These are phyloP conservation scores for Atractosteus spatula DNA, from an alignment of 2,113 vertebrate species.

Conservation along the genomic window DNA sequence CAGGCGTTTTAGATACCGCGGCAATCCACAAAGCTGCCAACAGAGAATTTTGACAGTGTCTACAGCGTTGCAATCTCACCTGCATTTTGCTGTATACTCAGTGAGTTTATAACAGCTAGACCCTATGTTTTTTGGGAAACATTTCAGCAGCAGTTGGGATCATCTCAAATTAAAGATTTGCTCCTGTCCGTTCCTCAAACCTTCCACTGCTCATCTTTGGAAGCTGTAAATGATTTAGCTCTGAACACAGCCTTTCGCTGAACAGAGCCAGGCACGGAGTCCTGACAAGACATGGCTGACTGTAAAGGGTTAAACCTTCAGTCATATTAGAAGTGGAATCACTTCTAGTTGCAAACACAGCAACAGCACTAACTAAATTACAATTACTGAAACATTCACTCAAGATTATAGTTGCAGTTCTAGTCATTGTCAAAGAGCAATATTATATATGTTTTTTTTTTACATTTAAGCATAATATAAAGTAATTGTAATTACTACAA, in stretches of 20 bases:
- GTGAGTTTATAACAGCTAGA: too few relatives aligned
- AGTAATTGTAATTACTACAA: too few relatives aligned
- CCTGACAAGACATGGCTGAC: neutral
- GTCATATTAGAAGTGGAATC: conserved; percentile 45
- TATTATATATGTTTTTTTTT: too few relatives aligned
- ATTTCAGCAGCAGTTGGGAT: neutral
- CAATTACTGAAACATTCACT: conserved; percentile 43
- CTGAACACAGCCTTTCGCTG: neutral
- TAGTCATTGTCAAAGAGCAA: too few relatives aligned
- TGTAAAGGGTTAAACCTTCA: conserved; percentile 16
- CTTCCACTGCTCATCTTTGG: conserved; percentile 36
- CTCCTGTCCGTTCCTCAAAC: conserved; percentile 21
- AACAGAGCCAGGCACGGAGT: conserved; percentile 22
- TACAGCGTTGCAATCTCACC: too few relatives aligned
- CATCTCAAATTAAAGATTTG: conserved; percentile 51
- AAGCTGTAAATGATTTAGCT: conserved; percentile 42
- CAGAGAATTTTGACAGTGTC: too few relatives aligned
- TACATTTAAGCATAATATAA: too few relatives aligned
- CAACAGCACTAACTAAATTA: conserved; percentile 21
- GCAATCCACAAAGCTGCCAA: too few relatives aligned
- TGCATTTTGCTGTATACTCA: too few relatives aligned
- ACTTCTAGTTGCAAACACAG: conserved; percentile 24
- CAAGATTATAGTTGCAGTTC: too few relatives aligned
- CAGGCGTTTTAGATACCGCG: too few relatives aligned
- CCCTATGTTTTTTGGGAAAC: too few relatives aligned